Evolutionary conservation across 2,113 vertebrate genomes (phyloP).

Genomic region (Ellobius talpinus): DNA sequence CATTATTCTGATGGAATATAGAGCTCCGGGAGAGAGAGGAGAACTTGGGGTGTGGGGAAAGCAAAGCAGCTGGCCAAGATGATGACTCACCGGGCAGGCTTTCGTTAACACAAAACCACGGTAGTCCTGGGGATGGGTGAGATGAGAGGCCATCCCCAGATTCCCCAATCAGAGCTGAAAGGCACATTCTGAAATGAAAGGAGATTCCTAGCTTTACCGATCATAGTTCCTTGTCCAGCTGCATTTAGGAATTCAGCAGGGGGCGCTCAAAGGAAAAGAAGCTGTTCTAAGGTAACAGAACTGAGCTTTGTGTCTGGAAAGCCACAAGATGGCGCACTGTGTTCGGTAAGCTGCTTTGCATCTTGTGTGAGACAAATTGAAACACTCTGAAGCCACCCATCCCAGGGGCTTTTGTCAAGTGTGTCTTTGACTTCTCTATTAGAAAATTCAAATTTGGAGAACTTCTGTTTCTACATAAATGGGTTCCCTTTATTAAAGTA

Average conservation of each 20-base stretch:
- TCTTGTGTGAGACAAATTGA: background rate
- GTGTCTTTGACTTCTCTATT: background rate
- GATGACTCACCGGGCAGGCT: background rate
- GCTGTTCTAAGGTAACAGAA: background rate
- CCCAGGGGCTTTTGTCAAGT: accelerated
- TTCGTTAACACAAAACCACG: background rate
- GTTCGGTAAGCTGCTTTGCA: background rate
- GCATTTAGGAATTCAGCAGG: background rate
- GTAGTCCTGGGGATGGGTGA: background rate
- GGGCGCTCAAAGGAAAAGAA: background rate
- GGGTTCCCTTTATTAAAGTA: too few relatives aligned
- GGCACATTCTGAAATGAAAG: background rate
- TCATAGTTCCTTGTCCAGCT: background rate
- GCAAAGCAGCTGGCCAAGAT: background rate
- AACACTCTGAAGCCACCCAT: accelerated
- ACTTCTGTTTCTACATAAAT: background rate
- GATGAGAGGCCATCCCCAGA: background rate
- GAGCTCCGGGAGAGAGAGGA: too few relatives aligned
- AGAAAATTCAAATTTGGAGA: background rate
- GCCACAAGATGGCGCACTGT: slow-evolving; percentile 41
- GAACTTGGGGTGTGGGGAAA: background rate
- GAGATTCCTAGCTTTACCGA: background rate
- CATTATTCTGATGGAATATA: background rate
- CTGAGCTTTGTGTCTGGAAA: background rate
- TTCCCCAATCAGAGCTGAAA: background rate